A percentile compares a stretch with the other conserved stretches of the same genome.
Conservation (phyloP, 2,888 invertebrate genomes). For the Diogma glabrata region DNA sequence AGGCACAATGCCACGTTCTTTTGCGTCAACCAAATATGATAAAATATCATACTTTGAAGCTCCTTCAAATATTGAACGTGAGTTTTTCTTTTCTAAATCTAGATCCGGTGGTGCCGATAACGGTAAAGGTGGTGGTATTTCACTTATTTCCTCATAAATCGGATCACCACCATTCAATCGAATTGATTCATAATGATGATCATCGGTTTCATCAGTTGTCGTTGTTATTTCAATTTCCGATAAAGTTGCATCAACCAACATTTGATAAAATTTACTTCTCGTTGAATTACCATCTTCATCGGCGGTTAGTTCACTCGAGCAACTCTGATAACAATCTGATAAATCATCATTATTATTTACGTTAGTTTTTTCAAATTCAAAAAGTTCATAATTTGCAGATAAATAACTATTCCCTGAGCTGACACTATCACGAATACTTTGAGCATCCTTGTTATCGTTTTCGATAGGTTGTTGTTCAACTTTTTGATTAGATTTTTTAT, state of each 20-base stretch:
- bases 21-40: slow-evolving; percentile 78
- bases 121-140: slow-evolving; percentile 68
- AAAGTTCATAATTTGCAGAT: slow-evolving; percentile 63
- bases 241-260: slow-evolving; percentile 56
- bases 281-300: slow-evolving; percentile 53
- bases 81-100: slow-evolving; percentile 60
- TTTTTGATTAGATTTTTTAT: slow-evolving; percentile 6
- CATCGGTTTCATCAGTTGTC: slow-evolving; percentile 47
- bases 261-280: slow-evolving; percentile 60
- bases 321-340: slow-evolving; percentile 63
- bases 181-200: slow-evolving; percentile 65
- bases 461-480: slow-evolving; percentile 31
- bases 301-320: slow-evolving; percentile 49
- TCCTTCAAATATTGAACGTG: slow-evolving; percentile 63
- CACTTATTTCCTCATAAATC: slow-evolving; percentile 65
- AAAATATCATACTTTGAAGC: slow-evolving; percentile 83
- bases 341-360: slow-evolving; percentile 26
- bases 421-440: slow-evolving; percentile 43
- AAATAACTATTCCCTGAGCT: slow-evolving; percentile 42
- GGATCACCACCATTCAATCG: slow-evolving; percentile 51
- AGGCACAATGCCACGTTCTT: slow-evolving; percentile 58
- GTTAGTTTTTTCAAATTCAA: slow-evolving; percentile 49
- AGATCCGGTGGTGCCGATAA: slow-evolving; percentile 62
- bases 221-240: slow-evolving; percentile 54
- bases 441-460: slow-evolving; percentile 38